Evolutionary conservation across 2,113 vertebrate genomes (phyloP), one percentile per base, ranked within the genome.

Genomic region (Mungos mungo): DNA sequence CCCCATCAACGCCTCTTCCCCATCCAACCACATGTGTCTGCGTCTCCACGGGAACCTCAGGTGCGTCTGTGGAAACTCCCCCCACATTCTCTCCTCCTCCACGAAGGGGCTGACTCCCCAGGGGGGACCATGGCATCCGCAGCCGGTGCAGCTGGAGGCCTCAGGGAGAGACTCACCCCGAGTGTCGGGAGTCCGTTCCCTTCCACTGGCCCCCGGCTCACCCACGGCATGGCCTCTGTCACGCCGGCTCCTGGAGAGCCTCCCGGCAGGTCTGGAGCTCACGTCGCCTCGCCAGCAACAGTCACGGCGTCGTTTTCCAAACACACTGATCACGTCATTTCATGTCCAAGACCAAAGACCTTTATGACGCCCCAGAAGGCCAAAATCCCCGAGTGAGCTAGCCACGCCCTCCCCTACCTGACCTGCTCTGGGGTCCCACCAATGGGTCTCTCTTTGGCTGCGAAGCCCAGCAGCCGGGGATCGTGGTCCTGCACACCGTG

Each of bases 401-500:
- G 4, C 15, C 10, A 33, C 11, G 11, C 27, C 4, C 7, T 21
- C 31, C 8, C 1, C 12, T 2, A 7, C 27, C 8, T 1, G 2
- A 16, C 45, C 23, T 16, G 2, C 2, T 12, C 11, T 65, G n/a
- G 50, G 9, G 13, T 7, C 23, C 19, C 19, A 0, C 15, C 33
- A 4, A 0, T 2, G 7, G 45, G 57, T n/a, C 18, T 41, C 16
- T 23, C 0, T 6, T 33, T 12, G 33, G 19, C 16, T 33, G 11
- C 14, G 38, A 1, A 7, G 29, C 23, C 25, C 57, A 12, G 19
- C 3, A n/a, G 33, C 23, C 45, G 5, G 47, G n/a, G 12, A 31
- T 2, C 25, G 7, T 13, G 0, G 18, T 14, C 4, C 11, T 2
- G 27, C 41, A 0, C 3, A 1, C 8, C 1, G 1, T 25, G 14